Conservation (phyloP, 2,888 invertebrate species). For the Agrochola litura region DNA sequence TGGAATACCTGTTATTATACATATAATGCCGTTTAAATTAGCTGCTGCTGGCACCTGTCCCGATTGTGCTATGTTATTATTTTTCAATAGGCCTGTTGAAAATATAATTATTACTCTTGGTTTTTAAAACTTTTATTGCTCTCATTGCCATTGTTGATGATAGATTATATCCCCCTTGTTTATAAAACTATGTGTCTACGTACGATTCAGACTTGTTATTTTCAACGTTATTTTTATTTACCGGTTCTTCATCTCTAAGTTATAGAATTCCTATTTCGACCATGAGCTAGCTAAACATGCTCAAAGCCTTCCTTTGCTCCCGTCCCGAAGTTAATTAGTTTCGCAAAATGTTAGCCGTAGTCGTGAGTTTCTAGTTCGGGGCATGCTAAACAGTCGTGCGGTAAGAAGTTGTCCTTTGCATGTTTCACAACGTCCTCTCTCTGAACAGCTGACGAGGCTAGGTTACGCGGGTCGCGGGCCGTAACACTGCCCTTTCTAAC, state of each 20-base stretch:
- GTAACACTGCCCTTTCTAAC: constrained; percentile 77
- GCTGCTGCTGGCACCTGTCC: constrained; percentile 50
- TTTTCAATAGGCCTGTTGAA: constrained; percentile 26
- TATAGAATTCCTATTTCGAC: constrained; percentile 3
- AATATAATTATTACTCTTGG: neutral
- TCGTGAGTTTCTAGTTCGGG: constrained; percentile 54
- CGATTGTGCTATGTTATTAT: constrained; percentile 39
- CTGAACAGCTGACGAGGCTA: constrained; percentile 74
- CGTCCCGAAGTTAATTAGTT: constrained; percentile 37
- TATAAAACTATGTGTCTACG: neutral
- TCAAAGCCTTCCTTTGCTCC: constrained; percentile 10
- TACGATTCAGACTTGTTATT: constrained; percentile 1
- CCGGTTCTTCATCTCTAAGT: neutral
- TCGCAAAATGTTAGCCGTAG: constrained; percentile 58
- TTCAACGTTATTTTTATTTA: neutral
- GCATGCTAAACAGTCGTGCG: constrained; percentile 55
- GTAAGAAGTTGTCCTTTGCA: constrained; percentile 64
- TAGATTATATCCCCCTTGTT: constrained; percentile 35
- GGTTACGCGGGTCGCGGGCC: constrained; percentile 75
- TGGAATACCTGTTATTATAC: constrained; percentile 51
- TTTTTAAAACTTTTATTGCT: constrained; percentile 14
- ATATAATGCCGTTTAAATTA: constrained; percentile 13
- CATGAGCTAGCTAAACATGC: neutral
- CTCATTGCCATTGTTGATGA: constrained; percentile 21
- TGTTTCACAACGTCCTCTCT: constrained; percentile 74